Base-by-base conservation (phyloP, 1,140 invertebrate species). In the Ips nitidus region DNA sequence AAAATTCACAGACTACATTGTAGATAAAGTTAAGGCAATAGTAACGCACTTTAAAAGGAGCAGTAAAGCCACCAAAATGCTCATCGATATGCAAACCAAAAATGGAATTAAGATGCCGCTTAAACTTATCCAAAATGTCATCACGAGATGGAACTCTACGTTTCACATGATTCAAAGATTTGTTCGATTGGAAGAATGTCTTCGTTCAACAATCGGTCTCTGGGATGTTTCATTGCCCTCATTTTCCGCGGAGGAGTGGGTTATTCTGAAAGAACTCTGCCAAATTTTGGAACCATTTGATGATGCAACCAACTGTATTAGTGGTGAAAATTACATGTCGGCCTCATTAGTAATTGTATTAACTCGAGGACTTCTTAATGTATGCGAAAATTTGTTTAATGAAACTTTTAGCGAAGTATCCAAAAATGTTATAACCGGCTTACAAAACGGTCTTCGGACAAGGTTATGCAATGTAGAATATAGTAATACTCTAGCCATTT, bases 151-250 rank as follows among this genome's bases (percentile, higher is more conserved):
- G 80, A 80, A 81, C 53, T 77, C 77, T 38, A 80, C 76, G 0
- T 80, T 74, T 65, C 78, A 80, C 62, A 81, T 81, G 80, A 66
- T 81, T 1, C 41, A 78, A 69, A 60, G 79, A 68, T 82, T 82
- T 76, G 53, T 80, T 4, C 74, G 78, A 42, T 52, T 81, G 4
- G 61, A 75, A 38, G 74, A 52, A 66, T 72, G 78, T n/a, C 39
- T 82, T 1, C 80, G 73, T 67, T 60, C 76, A 39, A 78, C 69
- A 5, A 45, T 58, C 7, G 58, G 55, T 39, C 36, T 69, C 47
- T 53, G 53, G 50, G 57, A 70, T 40, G 42, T n/a, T 38, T 41
- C 42, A 39, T 45, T 71, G 3, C 65, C 70, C 41, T 45, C 40
- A 5, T 1, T 73, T 52, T 70, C 47, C n/a, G 63, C 43, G 4